Base-by-base conservation (phyloP, 92 coral and sea anemone species). In the Actinernus sp. region DNA sequence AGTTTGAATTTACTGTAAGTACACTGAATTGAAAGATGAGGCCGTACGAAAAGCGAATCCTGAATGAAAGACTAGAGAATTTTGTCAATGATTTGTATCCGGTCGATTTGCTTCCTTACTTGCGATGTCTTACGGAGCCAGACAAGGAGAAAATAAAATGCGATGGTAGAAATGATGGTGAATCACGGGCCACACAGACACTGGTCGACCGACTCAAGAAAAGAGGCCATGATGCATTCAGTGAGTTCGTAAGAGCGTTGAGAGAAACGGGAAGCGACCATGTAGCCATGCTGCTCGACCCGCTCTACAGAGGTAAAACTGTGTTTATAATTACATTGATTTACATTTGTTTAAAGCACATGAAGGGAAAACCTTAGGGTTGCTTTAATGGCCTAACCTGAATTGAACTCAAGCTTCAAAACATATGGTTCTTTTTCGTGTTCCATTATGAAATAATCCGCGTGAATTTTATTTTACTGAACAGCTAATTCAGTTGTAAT, bases 251-350 rank as follows among this genome's bases (percentile, higher is more conserved):
- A 0, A 63, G 68, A 47, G 91, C 97, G 18, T 76, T 93, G 17
- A 67, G 97, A 1, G 59, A 71, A 19, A 83, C 89, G 14, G 98
- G 98, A 9, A 52, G 64, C 46, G 82, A 47, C 8, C 93, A 93
- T 5, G 83, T 89, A 2, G 98, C 98, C 0, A 67, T 90, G 82
- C 62, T 93, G 11, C 63, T 93, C n/a, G 98, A 93, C 31, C 97
- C 98, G 12, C 51, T 46, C n/a, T 81, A 52, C 40, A 69, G 55
- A 38, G 96, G 98, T 89, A 68, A 48, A n/a, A n/a, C n/a, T n/a
- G n/a, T n/a, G n/a, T n/a, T n/a, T n/a, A n/a, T n/a, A n/a, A n/a
- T n/a, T n/a, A n/a, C n/a, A n/a, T n/a, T n/a, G n/a, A n/a, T n/a
- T n/a, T n/a, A n/a, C n/a, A n/a, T n/a, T n/a, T n/a, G n/a, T n/a